Evolutionary conservation across 1,140 invertebrate species (phyloP), one percentile per base, ranked within the genome.

Genomic region (Caerostris extrusa): DNA sequence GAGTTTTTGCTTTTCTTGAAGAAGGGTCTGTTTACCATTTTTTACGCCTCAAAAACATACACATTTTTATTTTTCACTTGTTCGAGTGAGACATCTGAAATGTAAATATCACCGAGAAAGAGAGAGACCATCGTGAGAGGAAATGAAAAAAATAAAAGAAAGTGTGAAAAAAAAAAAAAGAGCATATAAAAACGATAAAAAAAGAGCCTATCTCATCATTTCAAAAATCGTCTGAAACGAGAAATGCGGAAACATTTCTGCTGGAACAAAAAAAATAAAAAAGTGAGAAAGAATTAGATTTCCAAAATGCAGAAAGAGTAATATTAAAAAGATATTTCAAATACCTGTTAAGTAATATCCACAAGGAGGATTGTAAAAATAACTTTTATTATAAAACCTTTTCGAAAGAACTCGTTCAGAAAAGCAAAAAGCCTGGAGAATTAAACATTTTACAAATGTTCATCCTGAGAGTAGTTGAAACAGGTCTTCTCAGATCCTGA

Each of bases 51-150:
- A 90, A 90, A 90, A 67, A 77, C 57, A 69, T 50, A 90, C 64
- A 90, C 19, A 64, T 90, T 67, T 53, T 67, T 55, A 90, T 90
- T 90, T 90, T 64, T 90, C 86, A 58, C 88, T 90, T 90, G 88
- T 90, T 71, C 88, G 34, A 50, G 12, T 56, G 88, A 90, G 67
- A 90, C 67, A 90, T 90, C 88, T 90, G 88, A 90, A 90, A 77
- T 90, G 88, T 77, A 90, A 90, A 90, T 90, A 90, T 90, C 57
- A 90, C 88, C n/a, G 50, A 19, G 61, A 67, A 64, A 55, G 88
- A 77, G 34, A 71, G 61, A 1, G 17, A 64, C 1, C 61, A 2
- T 53, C 8, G 56, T 57, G 56, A 83, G 56, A 83, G 82, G 82
- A 83, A 83, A 83, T 83, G 82, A 57, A 83, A 58, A 83, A 77